phyloP scores from a whole-genome alignment of 2,797 vertebrate species.

The Diglossa cyanea region DNA sequence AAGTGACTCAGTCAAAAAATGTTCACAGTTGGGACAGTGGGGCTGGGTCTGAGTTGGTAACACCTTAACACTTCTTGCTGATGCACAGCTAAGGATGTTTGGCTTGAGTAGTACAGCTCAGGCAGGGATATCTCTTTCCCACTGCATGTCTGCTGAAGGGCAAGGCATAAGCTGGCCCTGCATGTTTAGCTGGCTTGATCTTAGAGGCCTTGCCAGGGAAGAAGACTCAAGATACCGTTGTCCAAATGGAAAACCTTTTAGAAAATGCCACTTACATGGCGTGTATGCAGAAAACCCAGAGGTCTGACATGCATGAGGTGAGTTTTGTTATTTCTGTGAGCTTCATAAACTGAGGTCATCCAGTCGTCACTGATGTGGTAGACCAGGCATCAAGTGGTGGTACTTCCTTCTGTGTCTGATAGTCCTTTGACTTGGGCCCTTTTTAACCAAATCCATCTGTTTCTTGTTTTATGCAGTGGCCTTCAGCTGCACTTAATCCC shows the following conservation, averaged over 20 bases:
- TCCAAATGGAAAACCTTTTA: neutral
- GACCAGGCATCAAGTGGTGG: neutral
- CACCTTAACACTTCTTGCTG: neutral
- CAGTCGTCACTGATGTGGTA: neutral
- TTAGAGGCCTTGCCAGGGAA: neutral
- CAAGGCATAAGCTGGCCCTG: neutral
- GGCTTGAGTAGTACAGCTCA: neutral
- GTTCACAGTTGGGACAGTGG: neutral
- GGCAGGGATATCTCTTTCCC: neutral
- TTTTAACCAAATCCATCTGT: neutral
- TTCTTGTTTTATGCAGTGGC: neutral
- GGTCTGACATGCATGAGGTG: fast-evolving
- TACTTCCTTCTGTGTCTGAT: neutral
- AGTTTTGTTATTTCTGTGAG: neutral
- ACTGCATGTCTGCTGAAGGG: neutral
- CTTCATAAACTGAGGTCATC: neutral
- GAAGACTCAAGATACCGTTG: neutral
- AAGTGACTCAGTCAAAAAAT: neutral
- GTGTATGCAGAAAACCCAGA: neutral
- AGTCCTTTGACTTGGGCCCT: neutral
- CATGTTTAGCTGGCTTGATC: neutral
- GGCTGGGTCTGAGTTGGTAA: neutral
- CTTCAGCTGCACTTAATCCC: neutral
- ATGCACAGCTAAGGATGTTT: neutral
- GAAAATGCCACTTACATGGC: neutral